Percentiles rank a stretch among this genome's conserved stretches.
Evolutionary conservation across 2,888 invertebrate species (phyloP).

Genomic region (Galerucella calmariensis): DNA sequence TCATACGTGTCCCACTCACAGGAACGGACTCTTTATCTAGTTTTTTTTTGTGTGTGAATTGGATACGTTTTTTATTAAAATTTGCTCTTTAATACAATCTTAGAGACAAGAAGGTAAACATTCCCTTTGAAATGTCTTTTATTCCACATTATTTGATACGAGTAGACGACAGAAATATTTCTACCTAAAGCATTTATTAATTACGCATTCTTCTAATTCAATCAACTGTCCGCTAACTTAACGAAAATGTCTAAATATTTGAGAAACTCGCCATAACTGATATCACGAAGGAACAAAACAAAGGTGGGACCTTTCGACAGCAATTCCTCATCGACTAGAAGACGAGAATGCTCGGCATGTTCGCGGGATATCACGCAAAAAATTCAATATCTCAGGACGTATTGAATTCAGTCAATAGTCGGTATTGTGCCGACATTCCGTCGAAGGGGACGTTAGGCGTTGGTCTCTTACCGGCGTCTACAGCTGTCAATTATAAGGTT

Average conservation of each 20-base stretch:
- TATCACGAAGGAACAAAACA: slow-evolving; percentile 53
- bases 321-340: slow-evolving; percentile 61
- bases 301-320: slow-evolving; percentile 59
- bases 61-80: no score
- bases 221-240: slow-evolving; percentile 11
- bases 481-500: slow-evolving; percentile 61
- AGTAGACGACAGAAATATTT: neutral
- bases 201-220: slow-evolving; percentile 29
- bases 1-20: neutral
- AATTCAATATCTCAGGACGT: slow-evolving; percentile 62
- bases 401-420: slow-evolving; percentile 60
- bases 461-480: slow-evolving; percentile 51
- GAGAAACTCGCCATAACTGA: slow-evolving; percentile 41
- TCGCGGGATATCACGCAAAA: slow-evolving; percentile 61
- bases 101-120: no score
- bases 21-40: neutral
- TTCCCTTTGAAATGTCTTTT: no score
- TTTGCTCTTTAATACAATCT: no score
- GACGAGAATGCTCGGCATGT: slow-evolving; percentile 58
- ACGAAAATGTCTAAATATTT: slow-evolving; percentile 44
- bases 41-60: neutral
- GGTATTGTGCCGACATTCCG: slow-evolving; percentile 58
- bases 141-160: no score
- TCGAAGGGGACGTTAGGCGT: slow-evolving; percentile 27
- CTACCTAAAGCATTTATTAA: slow-evolving; percentile 27